Evolutionary conservation across 2,113 vertebrate species (phyloP), one percentile per base, ranked within the genome.

Genomic region (Larimichthys polyactis): DNA sequence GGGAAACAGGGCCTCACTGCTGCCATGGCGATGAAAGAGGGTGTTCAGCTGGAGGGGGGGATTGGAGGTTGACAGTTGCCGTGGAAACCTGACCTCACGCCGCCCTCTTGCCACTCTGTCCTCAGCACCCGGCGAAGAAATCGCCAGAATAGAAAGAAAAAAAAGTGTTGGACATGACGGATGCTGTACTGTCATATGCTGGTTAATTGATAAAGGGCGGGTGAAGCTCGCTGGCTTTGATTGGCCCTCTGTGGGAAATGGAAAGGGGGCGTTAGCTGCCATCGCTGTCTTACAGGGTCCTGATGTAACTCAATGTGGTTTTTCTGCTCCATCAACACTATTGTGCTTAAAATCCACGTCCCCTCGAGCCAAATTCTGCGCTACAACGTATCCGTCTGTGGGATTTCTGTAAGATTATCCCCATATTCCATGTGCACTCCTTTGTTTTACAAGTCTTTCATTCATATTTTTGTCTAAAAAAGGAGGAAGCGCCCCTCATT

Each of bases 21-120:
- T 93, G 82, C 91, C 90, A 94, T 95, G 90, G 90, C 55, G 87
- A 95, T 95, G 94, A 94, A 95, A 94, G 87, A 90, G 89, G 89
- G 90, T 76, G 93, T 90, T 91, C 85, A 83, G 82, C 87, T 89
- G 85, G 77, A 76, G 81, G 90, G 27, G 27, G 85, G 83, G 78
- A 74, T 87, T 71, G 87, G 87, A 86, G 91, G 90, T 78, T 93
- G 93, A 89, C 87, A 87, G 94, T 94, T 91, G 78, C 87, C 76
- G 46, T 87, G 87, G 94, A 78, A 87, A 94, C 89, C 71, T 93
- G 92, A 94, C 94, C 93, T 92, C 71, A 87, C 59, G 78, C 82
- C 76, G 90, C 91, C 91, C 92, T 90, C 87, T 40, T 86, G 78
- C 71, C 77, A 62, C 81, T 59, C 71, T 3, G 81, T 64, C 54